These are phyloP conservation scores for Sphaeridia pumilis DNA, from an alignment of 2,888 invertebrate species.

Conservation along the genomic window DNA sequence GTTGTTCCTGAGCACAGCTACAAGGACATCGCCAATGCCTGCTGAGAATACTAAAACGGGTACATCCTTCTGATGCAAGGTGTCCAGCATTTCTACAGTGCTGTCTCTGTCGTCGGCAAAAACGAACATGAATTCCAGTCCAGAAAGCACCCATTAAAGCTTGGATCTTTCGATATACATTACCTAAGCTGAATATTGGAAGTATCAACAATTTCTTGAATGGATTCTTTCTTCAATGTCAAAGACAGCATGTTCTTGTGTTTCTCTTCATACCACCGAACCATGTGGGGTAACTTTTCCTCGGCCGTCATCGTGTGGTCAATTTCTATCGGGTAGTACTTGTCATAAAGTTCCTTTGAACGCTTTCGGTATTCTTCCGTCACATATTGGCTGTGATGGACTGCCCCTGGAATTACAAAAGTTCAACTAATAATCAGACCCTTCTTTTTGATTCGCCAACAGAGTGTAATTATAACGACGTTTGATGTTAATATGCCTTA, in stretches of 20 bases:
- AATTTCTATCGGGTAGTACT: conserved; percentile 74
- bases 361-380: conserved; percentile 53
- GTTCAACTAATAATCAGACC: too few relatives aligned
- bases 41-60: conserved; percentile 91
- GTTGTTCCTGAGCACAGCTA: conserved; percentile 59
- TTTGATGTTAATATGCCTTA: too few relatives aligned
- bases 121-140: neutral
- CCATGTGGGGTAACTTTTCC: conserved; percentile 57
- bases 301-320: conserved; percentile 58
- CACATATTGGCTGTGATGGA: conserved; percentile 58
- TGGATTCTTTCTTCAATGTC: conserved; percentile 17
- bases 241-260: conserved; percentile 17
- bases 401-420: conserved; percentile 51
- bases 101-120: conserved; percentile 49
- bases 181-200: conserved; percentile 30
- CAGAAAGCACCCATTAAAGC: too few relatives aligned
- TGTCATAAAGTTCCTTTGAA: conserved; percentile 50
- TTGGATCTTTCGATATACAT: too few relatives aligned
- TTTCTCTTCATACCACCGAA: conserved; percentile 28
- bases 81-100: conserved; percentile 54
- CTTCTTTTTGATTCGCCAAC: too few relatives aligned
- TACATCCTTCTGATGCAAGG: conserved; percentile 52
- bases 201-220: conserved; percentile 22
- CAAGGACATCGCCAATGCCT: conserved; percentile 80
- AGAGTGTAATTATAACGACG: too few relatives aligned